Conservation (phyloP, 2,113 vertebrate genomes). For the Heliornis fulica region DNA sequence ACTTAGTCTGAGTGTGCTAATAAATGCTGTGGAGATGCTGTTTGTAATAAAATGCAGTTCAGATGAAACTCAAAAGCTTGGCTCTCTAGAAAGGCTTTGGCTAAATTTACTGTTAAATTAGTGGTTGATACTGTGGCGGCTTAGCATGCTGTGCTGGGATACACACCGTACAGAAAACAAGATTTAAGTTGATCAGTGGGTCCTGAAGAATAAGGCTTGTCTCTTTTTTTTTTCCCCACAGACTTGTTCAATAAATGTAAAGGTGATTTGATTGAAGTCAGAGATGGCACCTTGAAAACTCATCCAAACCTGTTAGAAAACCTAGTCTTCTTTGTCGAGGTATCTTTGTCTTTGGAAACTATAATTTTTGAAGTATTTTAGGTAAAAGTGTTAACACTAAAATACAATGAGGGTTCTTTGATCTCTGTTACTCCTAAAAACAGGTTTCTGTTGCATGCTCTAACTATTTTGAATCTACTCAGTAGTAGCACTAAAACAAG, state of each 20-base stretch:
- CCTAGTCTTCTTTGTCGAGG: constrained; percentile 96
- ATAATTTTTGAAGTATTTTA: neutral
- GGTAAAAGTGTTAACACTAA: neutral
- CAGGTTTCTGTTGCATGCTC: neutral
- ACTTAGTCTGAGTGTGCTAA: neutral
- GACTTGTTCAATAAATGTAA: constrained; percentile 90
- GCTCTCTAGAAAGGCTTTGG: neutral
- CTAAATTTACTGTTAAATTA: neutral
- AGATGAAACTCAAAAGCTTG: neutral
- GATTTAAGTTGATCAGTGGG: neutral
- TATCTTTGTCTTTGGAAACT: constrained; percentile 55
- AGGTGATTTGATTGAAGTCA: constrained; percentile 89
- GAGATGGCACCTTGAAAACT: constrained; percentile 83
- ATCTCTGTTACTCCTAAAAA: neutral
- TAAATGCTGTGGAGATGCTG: neutral
- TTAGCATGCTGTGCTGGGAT: neutral
- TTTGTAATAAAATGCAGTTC: neutral
- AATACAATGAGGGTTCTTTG: neutral
- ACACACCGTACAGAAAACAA: neutral
- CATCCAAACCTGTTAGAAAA: constrained; percentile 87
- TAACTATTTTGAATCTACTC: neutral
- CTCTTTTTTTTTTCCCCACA: constrained; percentile 58
- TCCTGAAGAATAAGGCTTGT: neutral
- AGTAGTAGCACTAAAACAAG: neutral
- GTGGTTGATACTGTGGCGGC: neutral